phyloP scores from a whole-genome alignment of 1,140 invertebrate genomes.

The Acromyrmex heyeri region DNA sequence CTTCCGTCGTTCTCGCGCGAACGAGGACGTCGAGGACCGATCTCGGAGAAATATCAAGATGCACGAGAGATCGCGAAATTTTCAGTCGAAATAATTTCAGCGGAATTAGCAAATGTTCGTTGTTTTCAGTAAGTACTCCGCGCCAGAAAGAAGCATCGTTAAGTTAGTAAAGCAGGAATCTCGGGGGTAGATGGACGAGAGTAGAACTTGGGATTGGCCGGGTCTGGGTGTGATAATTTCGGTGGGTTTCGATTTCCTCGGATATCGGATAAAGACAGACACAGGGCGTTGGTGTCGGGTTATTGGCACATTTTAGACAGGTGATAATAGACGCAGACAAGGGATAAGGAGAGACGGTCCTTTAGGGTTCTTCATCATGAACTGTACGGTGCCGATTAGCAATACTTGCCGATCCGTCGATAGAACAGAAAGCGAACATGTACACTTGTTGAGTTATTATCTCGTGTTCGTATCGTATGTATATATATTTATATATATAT shows the following conservation, averaged over 20 bases:
- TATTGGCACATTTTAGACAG: constrained; percentile 80
- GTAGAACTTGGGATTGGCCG: neutral
- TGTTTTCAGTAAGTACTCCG: constrained; percentile 34
- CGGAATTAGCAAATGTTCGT: constrained; percentile 47
- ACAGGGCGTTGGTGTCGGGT: constrained; percentile 78
- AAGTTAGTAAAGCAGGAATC: constrained; percentile 39
- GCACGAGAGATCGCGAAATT: constrained; percentile 48
- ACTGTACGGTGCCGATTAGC: constrained; percentile 71
- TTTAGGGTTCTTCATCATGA: constrained; percentile 74
- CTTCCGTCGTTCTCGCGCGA: constrained; percentile 51
- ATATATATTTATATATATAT: constrained; percentile 62
- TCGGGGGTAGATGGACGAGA: constrained; percentile 5
- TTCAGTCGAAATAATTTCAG: constrained; percentile 57
- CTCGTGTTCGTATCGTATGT: constrained; percentile 70
- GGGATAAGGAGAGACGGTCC: constrained; percentile 85
- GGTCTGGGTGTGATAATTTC: constrained; percentile 63
- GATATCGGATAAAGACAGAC: constrained; percentile 80
- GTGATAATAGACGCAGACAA: constrained; percentile 88
- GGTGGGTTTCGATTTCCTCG: constrained; percentile 72
- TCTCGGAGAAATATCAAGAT: constrained; percentile 53
- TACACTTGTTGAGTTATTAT: constrained; percentile 48
- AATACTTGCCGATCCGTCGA: constrained; percentile 73
- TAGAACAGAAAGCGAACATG: constrained; percentile 69
- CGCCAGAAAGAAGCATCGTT: constrained; percentile 57
- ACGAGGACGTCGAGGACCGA: constrained; percentile 32